Conservation (phyloP, 2,888 invertebrate genomes). For the Drosophila recens region DNA sequence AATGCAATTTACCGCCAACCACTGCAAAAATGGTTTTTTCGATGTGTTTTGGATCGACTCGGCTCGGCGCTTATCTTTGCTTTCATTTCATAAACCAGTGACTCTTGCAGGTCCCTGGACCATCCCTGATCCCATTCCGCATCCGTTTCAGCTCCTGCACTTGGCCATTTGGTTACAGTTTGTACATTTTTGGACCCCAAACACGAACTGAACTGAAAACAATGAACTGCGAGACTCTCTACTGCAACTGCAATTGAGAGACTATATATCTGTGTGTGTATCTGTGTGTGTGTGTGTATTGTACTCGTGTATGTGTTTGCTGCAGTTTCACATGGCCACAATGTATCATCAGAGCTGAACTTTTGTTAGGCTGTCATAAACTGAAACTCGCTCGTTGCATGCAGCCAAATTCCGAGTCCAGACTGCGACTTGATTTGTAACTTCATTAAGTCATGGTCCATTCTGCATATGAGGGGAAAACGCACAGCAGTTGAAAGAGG, state of each 20-base stretch:
- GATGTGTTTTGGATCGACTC: constrained; percentile 52
- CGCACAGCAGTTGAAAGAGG: background rate
- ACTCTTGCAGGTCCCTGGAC: constrained; percentile 44
- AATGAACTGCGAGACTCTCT: constrained; percentile 62
- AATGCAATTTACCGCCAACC: constrained; percentile 75
- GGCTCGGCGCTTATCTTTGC: constrained; percentile 73
- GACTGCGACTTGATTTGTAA: constrained; percentile 76
- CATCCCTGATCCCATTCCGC: constrained; percentile 12
- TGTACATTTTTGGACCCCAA: constrained; percentile 69
- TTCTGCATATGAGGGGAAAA: background rate
- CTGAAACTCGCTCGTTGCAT: constrained; percentile 72
- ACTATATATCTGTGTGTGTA: constrained; percentile 21
- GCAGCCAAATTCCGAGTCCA: constrained; percentile 50
- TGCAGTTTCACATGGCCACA: constrained; percentile 67
- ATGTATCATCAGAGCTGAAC: constrained; percentile 77
- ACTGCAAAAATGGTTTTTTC: constrained; percentile 56
- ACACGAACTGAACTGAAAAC: constrained; percentile 50
- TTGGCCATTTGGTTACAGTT: constrained; percentile 68
- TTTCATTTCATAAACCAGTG: constrained; percentile 78
- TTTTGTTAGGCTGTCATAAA: constrained; percentile 76
- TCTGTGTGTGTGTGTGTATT: constrained; percentile 50
- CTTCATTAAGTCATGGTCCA: constrained; percentile 69
- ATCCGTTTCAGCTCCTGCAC: constrained; percentile 36
- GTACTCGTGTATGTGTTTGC: constrained; percentile 19
- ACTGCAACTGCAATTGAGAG: constrained; percentile 75